These are phyloP conservation scores for Otus scops DNA, from an alignment of 2,797 vertebrate species.

Conservation along the genomic window DNA sequence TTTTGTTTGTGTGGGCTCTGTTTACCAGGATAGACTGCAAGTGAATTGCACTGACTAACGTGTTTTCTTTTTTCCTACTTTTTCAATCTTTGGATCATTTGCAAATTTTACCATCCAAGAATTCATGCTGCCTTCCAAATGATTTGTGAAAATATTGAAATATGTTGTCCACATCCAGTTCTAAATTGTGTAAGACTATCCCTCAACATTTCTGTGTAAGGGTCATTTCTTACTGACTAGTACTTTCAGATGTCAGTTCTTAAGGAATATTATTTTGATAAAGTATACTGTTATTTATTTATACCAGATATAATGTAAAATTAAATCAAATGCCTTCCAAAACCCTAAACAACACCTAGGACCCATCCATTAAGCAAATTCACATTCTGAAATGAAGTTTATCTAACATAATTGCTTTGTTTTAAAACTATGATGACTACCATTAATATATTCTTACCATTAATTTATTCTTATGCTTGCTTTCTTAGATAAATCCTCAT, in stretches of 20 bases:
- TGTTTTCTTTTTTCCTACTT: neutral
- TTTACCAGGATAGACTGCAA: neutral
- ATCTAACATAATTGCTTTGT: neutral
- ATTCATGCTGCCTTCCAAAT: neutral
- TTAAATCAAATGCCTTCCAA: neutral
- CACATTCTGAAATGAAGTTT: neutral
- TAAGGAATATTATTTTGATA: neutral
- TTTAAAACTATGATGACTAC: neutral
- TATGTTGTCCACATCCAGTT: neutral
- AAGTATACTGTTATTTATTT: neutral
- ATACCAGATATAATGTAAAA: neutral
- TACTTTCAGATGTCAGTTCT: neutral
- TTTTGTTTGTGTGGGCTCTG: neutral
- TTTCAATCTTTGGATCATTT: neutral
- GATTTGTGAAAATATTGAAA: neutral
- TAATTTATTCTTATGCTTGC: neutral
- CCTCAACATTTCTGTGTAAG: neutral
- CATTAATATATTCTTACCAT: neutral
- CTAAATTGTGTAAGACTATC: neutral
- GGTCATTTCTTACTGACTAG: neutral
- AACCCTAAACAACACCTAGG: neutral
- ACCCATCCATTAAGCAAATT: neutral
- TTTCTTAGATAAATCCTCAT: neutral
- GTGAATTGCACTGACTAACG: neutral
- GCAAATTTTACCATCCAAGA: neutral